Conservation (phyloP, 2,113 vertebrate species). For the Laticauda colubrina region DNA sequence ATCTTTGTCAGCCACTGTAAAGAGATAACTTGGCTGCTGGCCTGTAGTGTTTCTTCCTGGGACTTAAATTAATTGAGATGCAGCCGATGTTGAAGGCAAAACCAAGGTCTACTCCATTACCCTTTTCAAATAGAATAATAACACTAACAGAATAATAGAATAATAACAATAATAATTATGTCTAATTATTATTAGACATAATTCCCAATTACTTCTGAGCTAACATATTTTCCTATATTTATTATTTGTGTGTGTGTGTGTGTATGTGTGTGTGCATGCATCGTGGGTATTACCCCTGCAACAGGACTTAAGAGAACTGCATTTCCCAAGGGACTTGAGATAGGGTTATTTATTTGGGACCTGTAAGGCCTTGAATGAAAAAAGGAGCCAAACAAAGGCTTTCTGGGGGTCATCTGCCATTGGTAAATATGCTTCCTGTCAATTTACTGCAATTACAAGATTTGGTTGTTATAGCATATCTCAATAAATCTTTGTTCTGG, state of each 20-base stretch:
- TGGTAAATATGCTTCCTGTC: background rate
- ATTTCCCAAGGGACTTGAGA: background rate
- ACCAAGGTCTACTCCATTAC: constrained; percentile 9
- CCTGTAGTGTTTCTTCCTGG: constrained; percentile 29
- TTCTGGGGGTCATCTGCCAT: background rate
- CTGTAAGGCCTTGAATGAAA: background rate
- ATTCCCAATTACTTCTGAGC: constrained; percentile 5
- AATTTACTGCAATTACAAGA: background rate
- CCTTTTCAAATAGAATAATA: constrained; percentile 26
- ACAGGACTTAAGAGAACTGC: constrained; percentile 11
- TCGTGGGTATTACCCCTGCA: background rate
- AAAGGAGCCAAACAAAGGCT: background rate
- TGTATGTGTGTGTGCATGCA: background rate
- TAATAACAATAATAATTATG: background rate
- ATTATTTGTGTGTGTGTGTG: background rate
- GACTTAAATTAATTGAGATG: constrained; percentile 41
- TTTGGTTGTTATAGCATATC: background rate
- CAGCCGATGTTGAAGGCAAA: constrained; percentile 2
- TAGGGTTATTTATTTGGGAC: background rate
- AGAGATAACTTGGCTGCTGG: constrained; percentile 29
- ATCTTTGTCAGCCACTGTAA: constrained; percentile 31
- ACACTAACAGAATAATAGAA: constrained; percentile 14
- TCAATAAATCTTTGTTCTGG: background rate
- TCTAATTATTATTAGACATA: background rate
- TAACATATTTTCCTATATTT: constrained; percentile 2